Base-by-base conservation (phyloP, 2,888 invertebrate species). In the Protophormia terraenovae region DNA sequence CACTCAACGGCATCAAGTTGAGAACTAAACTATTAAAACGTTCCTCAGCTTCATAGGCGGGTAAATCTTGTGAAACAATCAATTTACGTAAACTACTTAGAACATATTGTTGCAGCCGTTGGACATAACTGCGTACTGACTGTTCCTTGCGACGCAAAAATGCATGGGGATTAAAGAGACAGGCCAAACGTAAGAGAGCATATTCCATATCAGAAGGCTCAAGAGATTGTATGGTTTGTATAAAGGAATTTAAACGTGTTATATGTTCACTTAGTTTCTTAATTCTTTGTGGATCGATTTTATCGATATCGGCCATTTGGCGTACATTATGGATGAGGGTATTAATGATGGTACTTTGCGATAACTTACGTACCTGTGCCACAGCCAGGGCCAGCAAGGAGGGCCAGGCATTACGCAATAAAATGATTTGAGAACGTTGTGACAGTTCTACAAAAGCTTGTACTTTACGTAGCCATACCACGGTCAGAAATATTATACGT, bases 371-470 rank as follows among this genome's bases (percentile, higher is more conserved):
- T 90, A 97, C 97, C 93, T 98, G 98, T 12, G 97, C 96, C 86
- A 99, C 94, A 0, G 98, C 98, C 38, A 99, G 94, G 1, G 97
- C 96, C 92, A 99, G 97, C 84, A 99, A 92, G 90, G 98, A 97
- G 82, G 97, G 96, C 99, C 99, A 99, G 89, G 97, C 97, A 76
- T 96, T 95, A 90, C 97, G 96, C 86, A 99, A 94, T 50, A 99
- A 93, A 0, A 95, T 94, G 88, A 97, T 96, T 93, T 98, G 98
- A 73, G 96, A 94, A 86, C 97, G 97, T 82, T 95, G 94, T 81
- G 97, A 97, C 88, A 98, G 94, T 35, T 95, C 94, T 89, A 96
- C 95, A 91, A 97, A 98, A 55, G 96, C 96, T 29, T 96, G 96
- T 88, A 98, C 95, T 89, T 96, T 96, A 87, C 96, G 94, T 69